Conservation (phyloP, 2,888 invertebrate species). For the Pomacea canaliculata region DNA sequence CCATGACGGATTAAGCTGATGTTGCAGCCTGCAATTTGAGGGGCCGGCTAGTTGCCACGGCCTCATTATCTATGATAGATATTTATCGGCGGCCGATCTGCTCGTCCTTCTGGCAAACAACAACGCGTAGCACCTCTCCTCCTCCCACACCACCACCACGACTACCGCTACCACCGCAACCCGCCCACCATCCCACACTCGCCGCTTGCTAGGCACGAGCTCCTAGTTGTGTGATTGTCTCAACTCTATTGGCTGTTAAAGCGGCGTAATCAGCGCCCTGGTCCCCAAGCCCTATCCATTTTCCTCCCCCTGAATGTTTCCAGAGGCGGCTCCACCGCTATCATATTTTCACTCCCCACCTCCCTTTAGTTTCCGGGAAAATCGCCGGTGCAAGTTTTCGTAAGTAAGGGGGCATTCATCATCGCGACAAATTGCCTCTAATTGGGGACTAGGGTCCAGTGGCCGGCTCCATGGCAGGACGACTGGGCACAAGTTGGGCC, state of each 20-base stretch:
- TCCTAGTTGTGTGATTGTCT: no score
- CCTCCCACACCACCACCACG: no score
- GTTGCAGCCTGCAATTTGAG: conserved; percentile 26
- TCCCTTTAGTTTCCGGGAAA: background rate
- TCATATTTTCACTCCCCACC: background rate
- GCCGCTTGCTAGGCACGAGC: no score
- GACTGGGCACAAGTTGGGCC: background rate
- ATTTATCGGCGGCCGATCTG: conserved; percentile 22
- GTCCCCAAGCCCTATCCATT: no score
- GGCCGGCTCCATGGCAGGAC: background rate
- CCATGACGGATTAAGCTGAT: conserved; percentile 22
- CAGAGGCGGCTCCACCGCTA: no score
- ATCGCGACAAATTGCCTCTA: conserved; percentile 24
- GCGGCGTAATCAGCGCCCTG: no score
- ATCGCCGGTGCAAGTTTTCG: conserved; percentile 1
- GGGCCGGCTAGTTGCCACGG: conserved; percentile 7
- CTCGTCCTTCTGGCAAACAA: no score
- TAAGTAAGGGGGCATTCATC: conserved; percentile 22
- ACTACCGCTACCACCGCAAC: no score
- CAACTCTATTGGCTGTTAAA: no score
- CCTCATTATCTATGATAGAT: conserved; percentile 36
- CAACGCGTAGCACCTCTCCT: no score
- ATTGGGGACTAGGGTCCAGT: background rate
- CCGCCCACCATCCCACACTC: no score
- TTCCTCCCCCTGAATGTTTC: no score